Conservation (phyloP, 2,888 invertebrate genomes). For the Dicyrtoma fusca region DNA sequence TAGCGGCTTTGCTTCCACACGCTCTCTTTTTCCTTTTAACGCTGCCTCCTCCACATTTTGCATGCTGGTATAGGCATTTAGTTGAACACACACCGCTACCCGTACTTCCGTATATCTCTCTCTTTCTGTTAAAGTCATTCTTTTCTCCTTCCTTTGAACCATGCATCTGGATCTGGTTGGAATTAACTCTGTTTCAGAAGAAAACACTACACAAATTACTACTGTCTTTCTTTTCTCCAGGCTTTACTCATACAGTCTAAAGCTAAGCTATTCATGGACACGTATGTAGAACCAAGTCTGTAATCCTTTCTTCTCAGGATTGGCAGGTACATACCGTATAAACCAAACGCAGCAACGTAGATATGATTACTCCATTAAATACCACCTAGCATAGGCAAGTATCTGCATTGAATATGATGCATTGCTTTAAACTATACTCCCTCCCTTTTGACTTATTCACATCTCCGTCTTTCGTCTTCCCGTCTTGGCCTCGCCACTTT, state of each 20-base stretch:
- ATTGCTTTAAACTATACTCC: too few relatives aligned
- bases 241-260: not conserved
- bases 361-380: too few relatives aligned
- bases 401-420: too few relatives aligned
- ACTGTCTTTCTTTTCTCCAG: not conserved
- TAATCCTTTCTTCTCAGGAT: not conserved
- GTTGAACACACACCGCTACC: too few relatives aligned
- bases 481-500: not conserved
- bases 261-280: conserved; percentile 6
- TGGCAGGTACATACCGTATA: not conserved
- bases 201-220: too few relatives aligned
- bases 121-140: not conserved
- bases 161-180: too few relatives aligned
- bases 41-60: not conserved
- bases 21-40: not conserved
- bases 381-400: too few relatives aligned
- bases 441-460: conserved; percentile 14
- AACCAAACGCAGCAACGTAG: too few relatives aligned
- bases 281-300: not conserved
- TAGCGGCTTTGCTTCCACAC: too few relatives aligned
- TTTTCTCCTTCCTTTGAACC: not conserved
- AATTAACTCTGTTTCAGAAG: too few relatives aligned
- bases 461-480: not conserved
- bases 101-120: not conserved
- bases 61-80: too few relatives aligned